Evolutionary conservation across 2,113 vertebrate genomes (phyloP), one percentile per base, ranked within the genome.

Genomic region (Pterophyllum scalare): DNA sequence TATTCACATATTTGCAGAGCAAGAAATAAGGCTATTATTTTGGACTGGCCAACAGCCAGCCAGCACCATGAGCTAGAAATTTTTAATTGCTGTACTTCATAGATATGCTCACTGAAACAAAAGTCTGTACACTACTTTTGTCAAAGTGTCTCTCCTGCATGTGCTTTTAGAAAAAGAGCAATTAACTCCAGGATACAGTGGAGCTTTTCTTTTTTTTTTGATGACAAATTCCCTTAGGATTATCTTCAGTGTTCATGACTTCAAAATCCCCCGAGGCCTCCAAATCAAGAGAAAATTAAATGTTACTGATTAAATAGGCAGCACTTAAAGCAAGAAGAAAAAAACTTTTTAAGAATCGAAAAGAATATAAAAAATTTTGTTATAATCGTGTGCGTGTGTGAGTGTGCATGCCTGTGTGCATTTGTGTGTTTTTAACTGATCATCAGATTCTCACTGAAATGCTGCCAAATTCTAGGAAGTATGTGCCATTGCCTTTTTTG

Each of bases 1-100:
- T 80, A 87, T 87, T 93, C 90, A 88, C 82, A 92, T 91, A 93
- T 95, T 94, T 95, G 89, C 84, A 84, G 88, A 91, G 92, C 64
- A 77, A 84, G 54, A 90, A 89, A 91, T 80, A 88, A 89, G 82
- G 58, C 87, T 91, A 93, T 95, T 94, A 87, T 84, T 91, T 78
- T 90, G 86, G 88, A 89, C 82, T 83, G 90, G 81, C 88, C 83
- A 87, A 80, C 82, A 80, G 79, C 49, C 64, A 84, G 81, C 72
- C 84, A 75, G 84, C 80, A 89, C 62, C 62, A 26, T 10, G 28
- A 88, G 82, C 59, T 46, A n/a, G 40, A 86, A 1, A 22, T 40
- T 88, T 91, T 93, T 94, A 93, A 92, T 91, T 90, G 87, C 90
- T 83, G 77, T 65, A 43, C 86, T 91, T 87, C 72, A 46, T 57